phyloP scores from a whole-genome alignment of 2,888 invertebrate species.

The Brachycybe producta region DNA sequence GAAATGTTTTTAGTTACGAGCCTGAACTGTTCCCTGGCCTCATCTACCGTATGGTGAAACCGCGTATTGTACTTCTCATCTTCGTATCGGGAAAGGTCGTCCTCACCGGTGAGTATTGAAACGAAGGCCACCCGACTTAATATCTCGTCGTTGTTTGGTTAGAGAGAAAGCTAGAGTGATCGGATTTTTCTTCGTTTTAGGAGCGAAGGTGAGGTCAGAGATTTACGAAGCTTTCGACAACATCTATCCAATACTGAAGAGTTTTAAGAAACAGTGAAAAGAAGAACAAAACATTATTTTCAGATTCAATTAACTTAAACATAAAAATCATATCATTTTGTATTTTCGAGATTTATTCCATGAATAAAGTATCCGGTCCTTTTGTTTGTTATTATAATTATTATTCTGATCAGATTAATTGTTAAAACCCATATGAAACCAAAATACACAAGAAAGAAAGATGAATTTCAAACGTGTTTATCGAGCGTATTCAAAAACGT shows the following conservation, averaged over 20 bases:
- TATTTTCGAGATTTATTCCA: no score
- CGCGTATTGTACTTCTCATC: constrained; percentile 85
- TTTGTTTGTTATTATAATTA: no score
- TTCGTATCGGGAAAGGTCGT: constrained; percentile 99
- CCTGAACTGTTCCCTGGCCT: constrained; percentile 98
- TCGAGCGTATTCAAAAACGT: no score
- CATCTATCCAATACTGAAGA: constrained; percentile 87
- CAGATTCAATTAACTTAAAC: no score
- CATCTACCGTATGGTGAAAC: constrained; percentile 93
- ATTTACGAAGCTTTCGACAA: constrained; percentile 86
- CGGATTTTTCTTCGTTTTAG: constrained; percentile 36
- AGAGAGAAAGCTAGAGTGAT: no score
- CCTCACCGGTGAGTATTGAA: constrained; percentile 50
- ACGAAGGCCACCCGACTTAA: background rate
- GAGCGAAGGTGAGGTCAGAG: constrained; percentile 81
- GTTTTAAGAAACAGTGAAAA: constrained; percentile 67
- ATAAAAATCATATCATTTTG: no score
- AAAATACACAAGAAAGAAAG: no score
- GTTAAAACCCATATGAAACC: no score
- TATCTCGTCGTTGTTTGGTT: constrained; percentile 2
- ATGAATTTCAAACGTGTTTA: no score
- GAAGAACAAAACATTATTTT: background rate
- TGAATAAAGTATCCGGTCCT: no score
- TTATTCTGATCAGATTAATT: no score
- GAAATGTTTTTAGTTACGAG: constrained; percentile 59